A percentile compares a stretch with the other conserved stretches of the same genome.
These are phyloP conservation scores for Euglossa dilemma DNA, from an alignment of 1,140 invertebrate species.

Conservation along the genomic window DNA sequence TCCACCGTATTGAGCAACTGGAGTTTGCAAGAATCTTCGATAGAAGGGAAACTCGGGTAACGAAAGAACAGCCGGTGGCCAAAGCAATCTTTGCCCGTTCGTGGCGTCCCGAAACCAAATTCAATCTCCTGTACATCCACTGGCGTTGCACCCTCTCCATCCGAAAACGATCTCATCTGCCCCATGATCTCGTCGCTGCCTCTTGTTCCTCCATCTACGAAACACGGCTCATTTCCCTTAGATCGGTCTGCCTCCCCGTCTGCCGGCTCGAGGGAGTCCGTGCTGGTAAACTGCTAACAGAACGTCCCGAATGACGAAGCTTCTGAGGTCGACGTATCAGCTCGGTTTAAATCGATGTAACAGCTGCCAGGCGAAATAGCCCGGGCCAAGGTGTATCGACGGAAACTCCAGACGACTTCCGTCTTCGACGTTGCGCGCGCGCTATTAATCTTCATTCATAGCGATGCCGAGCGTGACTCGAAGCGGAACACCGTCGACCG, in stretches of 20 bases:
- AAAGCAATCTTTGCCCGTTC: background rate
- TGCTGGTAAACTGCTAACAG: background rate
- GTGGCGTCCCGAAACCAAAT: background rate
- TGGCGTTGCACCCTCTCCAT: background rate
- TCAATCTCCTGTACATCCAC: background rate
- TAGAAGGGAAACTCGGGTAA: too few species aligned
- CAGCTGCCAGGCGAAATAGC: background rate
- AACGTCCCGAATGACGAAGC: background rate
- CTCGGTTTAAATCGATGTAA: slow-evolving; percentile 12
- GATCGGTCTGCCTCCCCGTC: background rate
- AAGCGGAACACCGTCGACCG: background rate
- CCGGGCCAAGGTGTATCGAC: background rate
- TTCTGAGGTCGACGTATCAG: background rate
- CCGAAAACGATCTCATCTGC: background rate
- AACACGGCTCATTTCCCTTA: background rate
- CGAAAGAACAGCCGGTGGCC: too few species aligned
- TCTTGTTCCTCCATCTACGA: background rate
- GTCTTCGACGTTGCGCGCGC: background rate
- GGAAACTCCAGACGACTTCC: slow-evolving; percentile 2
- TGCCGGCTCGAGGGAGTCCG: background rate
- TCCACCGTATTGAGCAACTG: too few species aligned
- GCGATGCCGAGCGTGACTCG: background rate
- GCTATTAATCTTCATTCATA: slow-evolving; percentile 25
- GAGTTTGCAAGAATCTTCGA: too few species aligned
- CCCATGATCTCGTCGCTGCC: background rate